These are phyloP conservation scores for Podilymbus podiceps DNA, from an alignment of 2,113 vertebrate genomes.

Conservation along the genomic window DNA sequence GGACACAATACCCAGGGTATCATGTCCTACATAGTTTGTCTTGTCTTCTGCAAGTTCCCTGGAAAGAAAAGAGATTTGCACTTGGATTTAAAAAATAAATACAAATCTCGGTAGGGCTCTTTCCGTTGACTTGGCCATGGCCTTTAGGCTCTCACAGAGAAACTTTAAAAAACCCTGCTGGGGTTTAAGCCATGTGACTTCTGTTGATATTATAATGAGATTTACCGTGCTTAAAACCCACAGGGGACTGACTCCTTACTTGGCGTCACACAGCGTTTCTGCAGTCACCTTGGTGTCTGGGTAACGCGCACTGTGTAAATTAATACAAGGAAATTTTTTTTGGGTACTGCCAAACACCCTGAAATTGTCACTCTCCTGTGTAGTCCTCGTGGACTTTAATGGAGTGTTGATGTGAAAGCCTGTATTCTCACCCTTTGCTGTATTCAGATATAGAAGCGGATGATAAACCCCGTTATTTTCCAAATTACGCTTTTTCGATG, in stretches of 20 bases:
- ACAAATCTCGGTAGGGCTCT: conserved; percentile 32
- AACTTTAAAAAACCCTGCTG: conserved; percentile 56
- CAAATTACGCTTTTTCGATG: neutral
- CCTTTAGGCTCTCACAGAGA: conserved; percentile 38
- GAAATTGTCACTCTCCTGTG: neutral
- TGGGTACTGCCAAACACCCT: neutral
- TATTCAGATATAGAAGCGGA: neutral
- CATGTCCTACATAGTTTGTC: conserved; percentile 32
- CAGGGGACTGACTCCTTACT: conserved; percentile 19
- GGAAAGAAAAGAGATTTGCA: conserved; percentile 47
- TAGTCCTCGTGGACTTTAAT: neutral
- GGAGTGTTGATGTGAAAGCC: neutral
- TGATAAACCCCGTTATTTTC: neutral
- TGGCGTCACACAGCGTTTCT: neutral
- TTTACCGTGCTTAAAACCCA: conserved; percentile 52
- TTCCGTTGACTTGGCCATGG: conserved; percentile 46
- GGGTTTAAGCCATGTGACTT: conserved; percentile 52
- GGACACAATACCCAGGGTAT: neutral
- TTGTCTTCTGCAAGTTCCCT: conserved; percentile 38
- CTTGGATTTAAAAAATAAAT: conserved; percentile 63
- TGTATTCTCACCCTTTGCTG: neutral
- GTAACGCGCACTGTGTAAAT: neutral
- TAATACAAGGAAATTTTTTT: neutral
- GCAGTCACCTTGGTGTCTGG: neutral
- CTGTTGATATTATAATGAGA: conserved; percentile 49